Base-by-base conservation (phyloP, 2,888 invertebrate species). In the Scrobipalpa atriplicella region DNA sequence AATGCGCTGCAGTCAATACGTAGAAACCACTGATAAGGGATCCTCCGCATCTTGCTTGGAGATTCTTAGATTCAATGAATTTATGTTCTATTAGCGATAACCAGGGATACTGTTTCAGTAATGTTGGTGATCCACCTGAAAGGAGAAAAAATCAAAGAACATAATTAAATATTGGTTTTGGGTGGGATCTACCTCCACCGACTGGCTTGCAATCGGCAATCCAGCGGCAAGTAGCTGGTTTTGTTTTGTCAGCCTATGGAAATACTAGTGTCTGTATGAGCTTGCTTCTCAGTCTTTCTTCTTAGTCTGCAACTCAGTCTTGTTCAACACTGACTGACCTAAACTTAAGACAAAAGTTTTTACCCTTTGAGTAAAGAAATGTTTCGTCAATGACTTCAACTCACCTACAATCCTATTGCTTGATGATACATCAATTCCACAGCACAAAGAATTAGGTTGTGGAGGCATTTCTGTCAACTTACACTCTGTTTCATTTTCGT, bases 1-100 rank as follows among this genome's bases (percentile, higher is more conserved):
- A 63, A 36, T 63, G 63, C 0, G 51, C 63, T 13, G 63, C 63
- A 36, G 63, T 63, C 10, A 63, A 9, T 7, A 63, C 63, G 38
- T 52, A 52, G 21, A 18, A 3, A 6, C 36, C n/a, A 10, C 63
- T 63, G 51, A 63, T 63, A 16, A 63, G 63, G 38, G 52, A 51
- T 6, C 52, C 63, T 63, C 63, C 63, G 21, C 63, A 63, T 36
- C n/a, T 13, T 2, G 54, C 1, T 7, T 19, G 10, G 21, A 54
- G 21, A 18, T 9, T 54, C 11, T 54, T 18, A 0, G 10, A 2
- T 10, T 19, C 21, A 19, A 11, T 1, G 16, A 3, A 29, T 29
- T 29, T 29, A 29, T 63, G 51, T 21, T 63, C 63, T 16, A 63
- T 51, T 0, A 51, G 6, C 16, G 52, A 36, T 18, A 63, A 36